Evolutionary conservation across 1,140 invertebrate species (phyloP).

Genomic region (Ladona fulva): DNA sequence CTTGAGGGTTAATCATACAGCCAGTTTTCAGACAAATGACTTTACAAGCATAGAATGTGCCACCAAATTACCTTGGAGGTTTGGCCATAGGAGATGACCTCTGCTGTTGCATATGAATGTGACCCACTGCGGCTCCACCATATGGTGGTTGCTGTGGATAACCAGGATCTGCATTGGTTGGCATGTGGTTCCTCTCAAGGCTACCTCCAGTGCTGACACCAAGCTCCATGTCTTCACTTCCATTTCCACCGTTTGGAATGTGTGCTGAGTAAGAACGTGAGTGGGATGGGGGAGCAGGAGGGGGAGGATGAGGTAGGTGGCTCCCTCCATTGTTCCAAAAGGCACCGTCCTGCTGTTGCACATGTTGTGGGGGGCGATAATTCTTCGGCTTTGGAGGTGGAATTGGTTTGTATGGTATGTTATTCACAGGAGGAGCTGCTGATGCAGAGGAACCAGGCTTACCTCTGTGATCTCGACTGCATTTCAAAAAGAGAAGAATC

Average conservation of each 20-base stretch:
- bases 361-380: conserved; percentile 54
- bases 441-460: conserved; percentile 31
- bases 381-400: conserved; percentile 87
- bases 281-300: background rate
- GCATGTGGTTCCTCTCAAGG: background rate
- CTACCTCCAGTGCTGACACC: background rate
- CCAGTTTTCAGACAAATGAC: too few relatives aligned
- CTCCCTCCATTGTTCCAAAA: conserved; percentile 9
- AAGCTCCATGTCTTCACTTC: background rate
- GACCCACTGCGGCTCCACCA: conserved; percentile 1
- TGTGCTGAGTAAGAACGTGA: background rate
- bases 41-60: too few relatives aligned
- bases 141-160: conserved; percentile 2
- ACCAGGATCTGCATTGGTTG: background rate
- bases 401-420: conserved; percentile 69
- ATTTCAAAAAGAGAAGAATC: too few relatives aligned
- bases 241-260: conserved; percentile 28
- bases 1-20: too few relatives aligned
- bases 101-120: background rate
- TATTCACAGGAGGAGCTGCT: conserved; percentile 34
- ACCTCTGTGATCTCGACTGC: conserved; percentile 36
- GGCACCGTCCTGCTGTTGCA: background rate
- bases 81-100: background rate
- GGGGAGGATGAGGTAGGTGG: background rate
- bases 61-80: conserved; percentile 9